Percentiles rank a stretch among this genome's conserved stretches.
phyloP scores from a whole-genome alignment of 2,113 vertebrate genomes.

The Carassius gibelio region DNA sequence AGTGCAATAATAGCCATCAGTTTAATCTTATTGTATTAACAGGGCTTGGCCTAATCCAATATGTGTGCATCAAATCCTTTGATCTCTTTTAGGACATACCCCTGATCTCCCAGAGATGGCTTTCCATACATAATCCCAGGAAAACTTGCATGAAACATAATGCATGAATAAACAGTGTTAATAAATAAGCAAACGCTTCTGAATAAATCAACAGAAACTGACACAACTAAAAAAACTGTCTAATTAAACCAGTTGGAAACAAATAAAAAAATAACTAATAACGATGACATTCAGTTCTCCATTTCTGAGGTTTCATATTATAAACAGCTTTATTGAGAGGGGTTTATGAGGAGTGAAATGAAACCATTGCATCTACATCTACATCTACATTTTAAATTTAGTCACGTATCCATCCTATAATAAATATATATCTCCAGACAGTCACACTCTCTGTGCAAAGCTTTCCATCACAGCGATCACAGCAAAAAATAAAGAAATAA shows the following conservation, averaged over 20 bases:
- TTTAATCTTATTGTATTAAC: slow-evolving; percentile 49
- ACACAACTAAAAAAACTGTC: neutral
- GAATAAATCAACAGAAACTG: slow-evolving; percentile 24
- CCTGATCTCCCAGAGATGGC: slow-evolving; percentile 1
- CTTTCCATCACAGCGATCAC: slow-evolving; percentile 10
- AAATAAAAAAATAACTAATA: neutral
- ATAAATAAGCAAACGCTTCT: slow-evolving; percentile 7
- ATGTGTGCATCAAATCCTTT: slow-evolving; percentile 45
- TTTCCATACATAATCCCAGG: neutral
- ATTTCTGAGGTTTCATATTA: slow-evolving; percentile 1
- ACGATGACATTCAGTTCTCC: neutral
- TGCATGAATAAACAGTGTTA: slow-evolving; percentile 25
- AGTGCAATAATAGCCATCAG: slow-evolving; percentile 33
- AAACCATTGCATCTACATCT: slow-evolving; percentile 11
- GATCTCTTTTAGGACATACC: slow-evolving; percentile 42
- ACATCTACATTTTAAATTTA: slow-evolving; percentile 35
- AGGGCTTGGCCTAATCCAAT: slow-evolving; percentile 51
- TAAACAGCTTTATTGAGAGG: neutral
- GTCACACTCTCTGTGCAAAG: slow-evolving; percentile 6
- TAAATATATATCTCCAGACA: neutral
- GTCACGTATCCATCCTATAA: slow-evolving; percentile 15
- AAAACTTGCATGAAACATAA: slow-evolving; percentile 1
- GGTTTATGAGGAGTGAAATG: slow-evolving; percentile 1
- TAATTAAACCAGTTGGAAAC: neutral
- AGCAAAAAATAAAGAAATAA: neutral